phyloP scores from a whole-genome alignment of 1,140 invertebrate species.

The Ladona fulva region DNA sequence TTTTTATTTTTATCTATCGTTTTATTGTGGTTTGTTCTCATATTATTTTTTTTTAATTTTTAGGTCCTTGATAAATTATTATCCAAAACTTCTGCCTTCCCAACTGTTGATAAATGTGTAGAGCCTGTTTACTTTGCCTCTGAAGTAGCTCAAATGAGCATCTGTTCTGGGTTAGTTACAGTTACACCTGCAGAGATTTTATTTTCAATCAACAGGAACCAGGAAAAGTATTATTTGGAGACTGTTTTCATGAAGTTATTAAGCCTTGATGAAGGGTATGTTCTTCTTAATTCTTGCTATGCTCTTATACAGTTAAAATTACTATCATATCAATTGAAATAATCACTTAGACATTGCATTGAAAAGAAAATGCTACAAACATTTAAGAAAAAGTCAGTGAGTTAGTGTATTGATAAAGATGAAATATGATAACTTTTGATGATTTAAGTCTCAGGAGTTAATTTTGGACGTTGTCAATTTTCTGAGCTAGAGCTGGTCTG shows the following conservation, averaged over 20 bases:
- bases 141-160: not conserved
- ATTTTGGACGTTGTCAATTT: too few species aligned
- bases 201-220: not conserved
- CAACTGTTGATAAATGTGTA: not conserved
- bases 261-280: not conserved
- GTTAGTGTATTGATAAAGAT: not conserved
- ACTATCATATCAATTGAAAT: too few species aligned
- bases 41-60: not conserved
- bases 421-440: not conserved
- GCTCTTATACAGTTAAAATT: too few species aligned
- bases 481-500: too few species aligned
- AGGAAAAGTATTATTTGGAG: not conserved
- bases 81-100: not conserved
- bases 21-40: not conserved
- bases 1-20: not conserved
- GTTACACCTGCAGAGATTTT: not conserved
- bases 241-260: not conserved
- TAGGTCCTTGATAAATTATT: not conserved
- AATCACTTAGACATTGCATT: not conserved
- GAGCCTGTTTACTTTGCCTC: not conserved
- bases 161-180: not conserved
- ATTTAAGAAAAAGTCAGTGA: not conserved
- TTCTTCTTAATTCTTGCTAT: not conserved
- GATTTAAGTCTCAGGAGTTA: too few species aligned
- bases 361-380: not conserved